A percentile compares a stretch with the other conserved stretches of the same genome.
Evolutionary conservation across 2,888 invertebrate genomes (phyloP).

Genomic region (Mellilla xanthometata): DNA sequence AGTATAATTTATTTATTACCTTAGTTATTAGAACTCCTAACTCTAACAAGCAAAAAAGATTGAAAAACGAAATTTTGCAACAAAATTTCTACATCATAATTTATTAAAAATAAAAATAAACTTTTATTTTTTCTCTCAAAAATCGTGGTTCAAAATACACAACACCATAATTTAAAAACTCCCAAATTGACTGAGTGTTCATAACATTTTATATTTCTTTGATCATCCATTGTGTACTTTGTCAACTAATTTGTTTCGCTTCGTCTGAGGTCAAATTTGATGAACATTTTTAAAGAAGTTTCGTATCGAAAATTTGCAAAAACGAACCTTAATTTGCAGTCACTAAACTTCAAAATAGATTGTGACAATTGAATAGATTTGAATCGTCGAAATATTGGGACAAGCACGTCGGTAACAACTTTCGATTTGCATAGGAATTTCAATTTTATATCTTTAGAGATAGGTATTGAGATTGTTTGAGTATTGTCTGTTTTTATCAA

Average conservation of each 20-base stretch:
- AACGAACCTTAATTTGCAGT: conserved; percentile 14
- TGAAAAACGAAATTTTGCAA: not conserved
- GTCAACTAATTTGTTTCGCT: conserved; percentile 33
- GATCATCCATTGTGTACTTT: conserved; percentile 25
- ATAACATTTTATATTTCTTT: conserved; percentile 19
- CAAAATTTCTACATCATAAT: not conserved
- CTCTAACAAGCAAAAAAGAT: not conserved
- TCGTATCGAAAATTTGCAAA: conserved; percentile 5
- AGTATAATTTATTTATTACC: no score
- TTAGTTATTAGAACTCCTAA: no score
- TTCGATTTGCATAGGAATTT: conserved; percentile 13
- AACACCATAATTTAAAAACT: conserved; percentile 2
- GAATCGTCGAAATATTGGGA: conserved; percentile 27
- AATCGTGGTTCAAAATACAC: not conserved
- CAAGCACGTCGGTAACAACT: conserved; percentile 22
- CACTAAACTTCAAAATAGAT: conserved; percentile 12
- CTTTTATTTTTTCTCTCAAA: conserved; percentile 11
- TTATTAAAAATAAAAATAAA: conserved; percentile 8
- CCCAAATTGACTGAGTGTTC: conserved; percentile 14
- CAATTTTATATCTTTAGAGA: conserved; percentile 17
- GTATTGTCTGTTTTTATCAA: conserved; percentile 1
- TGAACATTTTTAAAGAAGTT: conserved; percentile 16
- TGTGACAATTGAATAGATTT: not conserved
- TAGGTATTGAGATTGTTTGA: conserved; percentile 12
- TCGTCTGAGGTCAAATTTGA: conserved; percentile 14